Percentiles rank a stretch among this genome's conserved stretches.
Conservation (phyloP, 2,797 vertebrate genomes). For the Leptodactylus fallax region DNA sequence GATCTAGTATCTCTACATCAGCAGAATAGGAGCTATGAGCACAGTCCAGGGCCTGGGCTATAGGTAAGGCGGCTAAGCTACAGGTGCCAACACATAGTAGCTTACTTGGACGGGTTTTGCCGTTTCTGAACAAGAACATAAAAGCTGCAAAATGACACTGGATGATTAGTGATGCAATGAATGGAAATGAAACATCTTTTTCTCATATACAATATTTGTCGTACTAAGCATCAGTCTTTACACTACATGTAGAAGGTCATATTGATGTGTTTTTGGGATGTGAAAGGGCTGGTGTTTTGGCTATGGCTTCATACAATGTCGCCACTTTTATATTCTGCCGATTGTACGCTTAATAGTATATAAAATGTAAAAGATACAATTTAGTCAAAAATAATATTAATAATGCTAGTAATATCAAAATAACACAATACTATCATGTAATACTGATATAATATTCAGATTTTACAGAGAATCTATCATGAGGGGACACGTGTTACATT, state of each 20-base stretch:
- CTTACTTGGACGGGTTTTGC: conserved; percentile 51
- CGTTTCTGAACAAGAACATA: conserved; percentile 54
- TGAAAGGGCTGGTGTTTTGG: background rate
- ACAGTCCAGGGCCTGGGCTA: conserved; percentile 37
- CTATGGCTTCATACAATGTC: background rate
- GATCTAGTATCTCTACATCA: conserved; percentile 47
- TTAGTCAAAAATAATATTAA: background rate
- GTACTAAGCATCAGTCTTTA: background rate
- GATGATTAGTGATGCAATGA: conserved; percentile 52
- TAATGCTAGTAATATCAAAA: background rate
- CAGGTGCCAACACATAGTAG: conserved; percentile 34
- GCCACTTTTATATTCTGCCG: background rate
- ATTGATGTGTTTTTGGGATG: background rate
- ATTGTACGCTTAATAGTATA: background rate
- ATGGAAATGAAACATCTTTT: conserved; percentile 45
- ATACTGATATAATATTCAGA: background rate
- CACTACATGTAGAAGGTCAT: background rate
- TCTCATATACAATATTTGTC: conserved; percentile 32
- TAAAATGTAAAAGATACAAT: background rate
- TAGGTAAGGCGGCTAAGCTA: conserved; percentile 32
- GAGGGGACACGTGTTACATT: background rate
- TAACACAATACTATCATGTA: background rate
- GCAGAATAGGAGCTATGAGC: conserved; percentile 25
- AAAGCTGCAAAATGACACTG: conserved; percentile 60
- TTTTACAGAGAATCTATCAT: conserved; percentile 2